Evolutionary conservation across 1,140 invertebrate genomes (phyloP), one percentile per base, ranked within the genome.

Genomic region (Steinernema feltiae): DNA sequence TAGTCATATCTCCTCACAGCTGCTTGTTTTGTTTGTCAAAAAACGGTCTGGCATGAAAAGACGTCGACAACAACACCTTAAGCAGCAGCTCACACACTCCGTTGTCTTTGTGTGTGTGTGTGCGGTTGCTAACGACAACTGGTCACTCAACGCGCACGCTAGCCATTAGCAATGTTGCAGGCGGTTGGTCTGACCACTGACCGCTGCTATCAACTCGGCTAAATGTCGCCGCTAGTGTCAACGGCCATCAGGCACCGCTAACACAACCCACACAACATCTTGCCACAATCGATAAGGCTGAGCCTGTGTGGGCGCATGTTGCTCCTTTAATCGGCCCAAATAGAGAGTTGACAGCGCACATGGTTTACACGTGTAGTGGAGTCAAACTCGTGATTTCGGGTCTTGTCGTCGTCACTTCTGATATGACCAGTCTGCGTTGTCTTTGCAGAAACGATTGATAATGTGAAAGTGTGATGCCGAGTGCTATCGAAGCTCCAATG

Each of bases 401-500:
- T 15, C n/a, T 63, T 63, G 35, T 27, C 53, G 7, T 15, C 24
- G 53, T 63, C 53, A 15, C 7, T 21, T 3, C 3, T 3, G 53
- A n/a, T 15, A 21, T 3, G 24, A 3, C 24, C 24, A 27, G 15
- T 27, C 2, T 3, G 24, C 15, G 24, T 7, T 7, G 53, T 63
- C 15, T 3, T 63, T 63, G 53, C 53, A 63, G 53, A 63, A 27
- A 21, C 53, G 53, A 17, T 12, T n/a, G 24, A 27, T 27, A 27
- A 63, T 63, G 53, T 63, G 53, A 63, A n/a, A 12, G 41, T n/a
- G 53, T 63, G 53, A 63, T 63, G 53, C 12, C 53, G 24, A 63
- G 53, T 21, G 53, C 24, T 27, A 63, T n/a, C 15, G 53, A 63
- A 63, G 53, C 53, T 27, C 53, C 53, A 27, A 63, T 63, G 53